Base-by-base conservation (phyloP, 2,888 invertebrate species). In the Meta bourneti region DNA sequence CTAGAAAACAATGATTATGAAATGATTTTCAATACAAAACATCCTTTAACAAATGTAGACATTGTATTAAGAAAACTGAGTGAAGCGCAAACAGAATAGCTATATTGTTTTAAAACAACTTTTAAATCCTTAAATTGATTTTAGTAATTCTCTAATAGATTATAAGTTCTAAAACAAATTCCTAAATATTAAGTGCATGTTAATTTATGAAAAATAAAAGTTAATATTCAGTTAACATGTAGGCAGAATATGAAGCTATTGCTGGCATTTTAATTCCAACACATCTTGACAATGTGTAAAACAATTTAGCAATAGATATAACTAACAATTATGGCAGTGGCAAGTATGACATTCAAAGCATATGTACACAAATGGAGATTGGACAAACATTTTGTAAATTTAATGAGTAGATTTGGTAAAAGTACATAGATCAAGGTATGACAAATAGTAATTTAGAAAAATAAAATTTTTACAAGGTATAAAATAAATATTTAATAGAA, bases 1-100 rank as follows among this genome's bases (percentile, higher is more conserved):
- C 89, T 89, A 89, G 89, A 89, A 88, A 89, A 89, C 61, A 84
- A 72, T 78, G 89, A 84, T 83, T 79, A 89, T 89, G 77, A 89
- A 87, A 80, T 79, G 72, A 75, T 72, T 70, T 34, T 72, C 70
- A 34, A 78, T 87, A 80, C 54, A 89, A 89, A 89, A 89, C 51
- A 86, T 49, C 71, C 77, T 70, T 70, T 34, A 83, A 54, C 83
- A 82, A 75, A 78, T 89, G 71, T 49, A 19, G 70, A 74, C 54
- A 88, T n/a, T n/a, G 49, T 51, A 52, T 51, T 72, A 61, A 20
- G 69, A 20, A 34, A 81, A 13, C 13, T 51, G 9, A 72, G 49
- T 77, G 51, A 6, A 19, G 51, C 49, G 72, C 9, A 2, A 34
- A 34, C 34, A 34, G 34, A 34, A 34, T 34, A 34, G 34, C 34